Conservation (phyloP, 2,797 vertebrate species). For the Martes flavigula region DNA sequence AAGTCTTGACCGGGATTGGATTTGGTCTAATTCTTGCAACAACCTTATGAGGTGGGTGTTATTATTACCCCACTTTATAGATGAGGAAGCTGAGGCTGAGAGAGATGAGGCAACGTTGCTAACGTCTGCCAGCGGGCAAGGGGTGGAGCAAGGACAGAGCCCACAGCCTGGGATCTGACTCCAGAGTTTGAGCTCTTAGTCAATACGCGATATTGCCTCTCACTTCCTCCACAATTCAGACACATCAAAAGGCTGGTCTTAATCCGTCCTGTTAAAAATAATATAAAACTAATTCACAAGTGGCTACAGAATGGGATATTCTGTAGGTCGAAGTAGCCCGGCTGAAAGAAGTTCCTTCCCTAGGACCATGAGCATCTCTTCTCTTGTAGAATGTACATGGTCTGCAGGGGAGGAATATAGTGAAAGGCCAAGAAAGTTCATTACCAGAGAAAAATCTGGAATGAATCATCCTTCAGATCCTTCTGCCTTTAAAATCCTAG, state of each 20-base stretch:
- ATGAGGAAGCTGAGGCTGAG: constrained; percentile 44
- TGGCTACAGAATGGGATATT: neutral
- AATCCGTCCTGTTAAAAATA: neutral
- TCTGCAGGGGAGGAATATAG: neutral
- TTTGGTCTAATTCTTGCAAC: constrained; percentile 32
- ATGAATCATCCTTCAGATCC: neutral
- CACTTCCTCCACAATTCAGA: neutral
- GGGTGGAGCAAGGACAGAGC: neutral
- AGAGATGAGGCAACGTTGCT: constrained; percentile 24
- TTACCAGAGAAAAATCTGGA: neutral
- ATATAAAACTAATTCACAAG: neutral
- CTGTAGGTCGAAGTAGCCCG: neutral
- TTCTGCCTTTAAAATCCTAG: neutral
- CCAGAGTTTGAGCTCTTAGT: neutral
- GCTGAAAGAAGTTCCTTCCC: neutral
- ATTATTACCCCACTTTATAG: neutral
- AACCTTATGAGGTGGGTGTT: neutral
- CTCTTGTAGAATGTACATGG: neutral
- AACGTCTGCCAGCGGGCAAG: neutral
- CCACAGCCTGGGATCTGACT: neutral
- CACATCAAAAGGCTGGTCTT: neutral
- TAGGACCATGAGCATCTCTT: neutral
- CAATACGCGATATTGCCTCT: neutral
- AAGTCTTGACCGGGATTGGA: constrained; percentile 8
- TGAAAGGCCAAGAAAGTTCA: neutral